Evolutionary conservation across 92 coral and sea anemone genomes (phyloP), one percentile per base, ranked within the genome.

Genomic region (Muricea muricata): DNA sequence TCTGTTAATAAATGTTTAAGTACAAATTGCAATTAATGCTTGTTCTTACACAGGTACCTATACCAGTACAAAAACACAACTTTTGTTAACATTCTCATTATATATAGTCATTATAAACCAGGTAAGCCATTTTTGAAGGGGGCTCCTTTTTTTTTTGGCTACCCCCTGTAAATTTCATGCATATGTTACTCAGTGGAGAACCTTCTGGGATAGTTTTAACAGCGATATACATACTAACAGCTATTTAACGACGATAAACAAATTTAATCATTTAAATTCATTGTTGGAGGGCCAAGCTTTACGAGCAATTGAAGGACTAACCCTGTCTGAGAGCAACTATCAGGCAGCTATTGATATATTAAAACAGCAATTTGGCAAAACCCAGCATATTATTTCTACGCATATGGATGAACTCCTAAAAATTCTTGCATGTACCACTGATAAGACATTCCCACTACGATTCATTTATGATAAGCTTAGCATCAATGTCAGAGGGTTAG

Each of bases 381-480:
- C 63, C 34, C 66, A 47, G 66, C 65, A 48, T 15, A 75, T 75
- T 48, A 75, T 75, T 25, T 48, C 81, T 50, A 30, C 81, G 23
- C 81, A 75, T 34, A 75, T 75, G 81, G 91, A 81, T 18, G 92
- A 88, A 8, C 71, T 91, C 60, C 70, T 91, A 0, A 91, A 88
- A 57, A 74, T 91, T 29, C 90, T 90, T 9, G 81, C 58, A 32
- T 80, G 92, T 70, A 37, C 83, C 0, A 34, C 63, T 6, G 85
- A 82, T 10, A 79, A 61, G 65, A 79, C 89, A 0, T 80, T 85
- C 5, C 92, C 85, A 33, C 74, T 91, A 0, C 78, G 85, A 11
- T 73, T 88, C 57, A 87, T 80, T 0, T 88, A 91, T 40, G 88
- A 88, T 68, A 88, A 91, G 31, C 81, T 91, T 4, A 87, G 85